These are phyloP conservation scores for Agrochola circellaris DNA, from an alignment of 2,888 invertebrate species.

Conservation along the genomic window DNA sequence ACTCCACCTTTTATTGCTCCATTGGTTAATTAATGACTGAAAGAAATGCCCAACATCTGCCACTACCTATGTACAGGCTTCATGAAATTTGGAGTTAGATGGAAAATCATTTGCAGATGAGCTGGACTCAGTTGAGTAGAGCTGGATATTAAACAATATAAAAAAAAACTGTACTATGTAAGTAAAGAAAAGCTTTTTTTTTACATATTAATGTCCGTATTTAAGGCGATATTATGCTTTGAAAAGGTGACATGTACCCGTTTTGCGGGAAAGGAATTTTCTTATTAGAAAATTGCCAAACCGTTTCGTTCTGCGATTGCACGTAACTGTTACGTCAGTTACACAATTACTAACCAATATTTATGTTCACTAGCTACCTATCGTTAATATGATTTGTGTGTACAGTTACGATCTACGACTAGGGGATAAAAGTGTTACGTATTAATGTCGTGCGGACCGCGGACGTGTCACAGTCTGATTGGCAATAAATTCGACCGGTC, in stretches of 20 bases:
- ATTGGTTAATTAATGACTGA: constrained; percentile 28
- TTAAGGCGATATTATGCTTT: neutral
- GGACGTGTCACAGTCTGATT: constrained; percentile 68
- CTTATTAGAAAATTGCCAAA: neutral
- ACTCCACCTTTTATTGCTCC: constrained; percentile 38
- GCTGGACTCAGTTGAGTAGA: neutral
- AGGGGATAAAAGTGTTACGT: constrained; percentile 58
- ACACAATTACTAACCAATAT: constrained; percentile 31
- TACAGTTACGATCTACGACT: constrained; percentile 49
- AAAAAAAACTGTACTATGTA: neutral
- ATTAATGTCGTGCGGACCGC: constrained; percentile 58
- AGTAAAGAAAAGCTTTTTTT: too few relatives aligned
- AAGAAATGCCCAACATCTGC: constrained; percentile 29
- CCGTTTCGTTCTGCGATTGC: constrained; percentile 1
- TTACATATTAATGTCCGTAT: neutral
- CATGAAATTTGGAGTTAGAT: neutral
- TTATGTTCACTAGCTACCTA: constrained; percentile 36
- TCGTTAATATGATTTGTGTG: constrained; percentile 49
- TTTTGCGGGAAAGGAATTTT: neutral
- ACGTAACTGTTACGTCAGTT: constrained; percentile 30
- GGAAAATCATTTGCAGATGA: neutral
- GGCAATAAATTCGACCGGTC: constrained; percentile 64
- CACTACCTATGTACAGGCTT: neutral
- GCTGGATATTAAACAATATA: neutral
- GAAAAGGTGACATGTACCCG: neutral